phyloP scores from a whole-genome alignment of 2,888 invertebrate genomes.

The Rhimphoctona megacephalus region DNA sequence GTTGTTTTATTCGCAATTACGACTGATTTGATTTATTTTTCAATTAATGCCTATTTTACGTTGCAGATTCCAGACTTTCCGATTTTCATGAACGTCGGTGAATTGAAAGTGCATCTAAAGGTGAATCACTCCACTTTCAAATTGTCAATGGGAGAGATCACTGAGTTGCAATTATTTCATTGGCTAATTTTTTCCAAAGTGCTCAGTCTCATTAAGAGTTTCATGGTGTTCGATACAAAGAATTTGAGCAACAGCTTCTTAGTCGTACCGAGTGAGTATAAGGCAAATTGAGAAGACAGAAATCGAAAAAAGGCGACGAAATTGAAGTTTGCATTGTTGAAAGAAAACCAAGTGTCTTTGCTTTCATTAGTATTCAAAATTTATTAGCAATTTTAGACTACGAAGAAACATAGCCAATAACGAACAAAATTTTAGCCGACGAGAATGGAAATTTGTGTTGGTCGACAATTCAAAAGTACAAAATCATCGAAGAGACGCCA shows the following conservation, averaged over 20 bases:
- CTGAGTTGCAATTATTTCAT: conserved; percentile 88
- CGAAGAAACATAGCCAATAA: neutral
- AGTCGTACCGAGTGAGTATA: conserved; percentile 81
- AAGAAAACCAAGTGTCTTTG: no score
- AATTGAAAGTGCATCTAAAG: conserved; percentile 86
- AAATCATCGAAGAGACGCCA: conserved; percentile 82
- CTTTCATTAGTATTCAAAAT: no score
- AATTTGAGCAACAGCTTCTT: conserved; percentile 86
- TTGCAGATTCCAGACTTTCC: conserved; percentile 87
- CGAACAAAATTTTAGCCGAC: conserved; percentile 52
- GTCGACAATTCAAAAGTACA: conserved; percentile 86
- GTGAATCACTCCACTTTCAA: conserved; percentile 85
- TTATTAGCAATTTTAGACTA: no score
- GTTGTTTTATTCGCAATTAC: no score
- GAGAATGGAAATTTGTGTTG: conserved; percentile 87
- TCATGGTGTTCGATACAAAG: conserved; percentile 87
- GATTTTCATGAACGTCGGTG: conserved; percentile 90
- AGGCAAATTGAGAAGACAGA: neutral
- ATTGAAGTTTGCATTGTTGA: neutral
- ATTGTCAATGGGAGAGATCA: conserved; percentile 86
- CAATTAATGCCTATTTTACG: neutral
- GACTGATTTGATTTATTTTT: neutral
- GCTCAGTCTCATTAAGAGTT: conserved; percentile 88
- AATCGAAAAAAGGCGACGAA: neutral
- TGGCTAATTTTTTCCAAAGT: conserved; percentile 91